Base-by-base conservation (phyloP, 2,797 vertebrate species). In the Mus caroli region DNA sequence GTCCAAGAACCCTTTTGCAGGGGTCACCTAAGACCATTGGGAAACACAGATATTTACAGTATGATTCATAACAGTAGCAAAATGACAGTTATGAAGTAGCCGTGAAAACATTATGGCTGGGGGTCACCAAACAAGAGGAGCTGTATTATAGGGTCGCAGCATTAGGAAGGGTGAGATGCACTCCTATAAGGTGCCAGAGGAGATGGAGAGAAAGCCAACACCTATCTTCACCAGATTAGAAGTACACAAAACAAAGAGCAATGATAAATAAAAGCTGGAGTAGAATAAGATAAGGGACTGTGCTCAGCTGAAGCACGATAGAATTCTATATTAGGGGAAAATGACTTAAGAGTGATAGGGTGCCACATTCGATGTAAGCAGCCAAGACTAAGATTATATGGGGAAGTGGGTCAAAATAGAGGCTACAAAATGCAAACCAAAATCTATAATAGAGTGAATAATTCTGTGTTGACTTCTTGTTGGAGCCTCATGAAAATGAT, bases 321-420 rank as follows among this genome's bases (percentile, higher is more conserved):
- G 67, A 60, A 64, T 64, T 64, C 28, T 64, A 12, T 77, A 76
- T 54, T 80, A 67, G 20, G 54, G 71, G 58, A 60, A 62, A 87
- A 24, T 76, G 76, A 67, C n/a, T 60, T n/a, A 80, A 79, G 52
- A 93, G 14, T 54, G 40, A 83, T 2, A 20, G 67, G 40, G 43
- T 43, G 40, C 52, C 31, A 58, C 22, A 43, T 50, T 88, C 58
- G 34, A 28, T 87, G 37, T 54, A 67, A 90, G 77, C 52, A 92
- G n/a, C 60, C 12, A 20, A 69, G 76, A 79, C 28, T 86, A 95
- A 96, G 62, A 80, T 28, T 43, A n/a, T 82, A 40, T 56, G 52
- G 56, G 69, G 92, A 94, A 91, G 22, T 62, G 60, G 26, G 62
- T 80, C 92, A 93, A 95, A 91, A 79, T 88, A 83, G 92, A 95